Evolutionary conservation across 2,797 vertebrate species (phyloP), one percentile per base, ranked within the genome.

Genomic region (Rhodeus uyekii): DNA sequence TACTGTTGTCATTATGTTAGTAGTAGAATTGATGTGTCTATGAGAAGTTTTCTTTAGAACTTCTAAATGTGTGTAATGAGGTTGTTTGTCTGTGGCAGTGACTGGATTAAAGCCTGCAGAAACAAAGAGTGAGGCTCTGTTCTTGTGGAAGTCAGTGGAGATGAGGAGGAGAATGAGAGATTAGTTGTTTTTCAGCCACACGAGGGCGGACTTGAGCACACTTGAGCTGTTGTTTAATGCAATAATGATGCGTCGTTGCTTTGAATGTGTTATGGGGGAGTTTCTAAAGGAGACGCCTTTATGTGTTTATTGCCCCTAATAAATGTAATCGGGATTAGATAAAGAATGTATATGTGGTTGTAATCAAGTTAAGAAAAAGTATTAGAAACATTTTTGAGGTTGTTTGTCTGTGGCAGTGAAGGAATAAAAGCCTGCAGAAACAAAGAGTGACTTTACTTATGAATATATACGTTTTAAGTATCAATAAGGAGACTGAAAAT

Each of bases 121-220:
- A 24, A 36, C 32, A 60, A 4, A 65, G 19, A 27, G 5, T 18
- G 32, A n/a, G 29, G 8, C 42, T 75, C 27, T 18, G 16, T 24
- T 48, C 13, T 19, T 7, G n/a, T 39, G 16, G 8, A 53, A 73
- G 19, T 36, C n/a, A 39, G 73, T 19, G 3, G 44, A 24, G 32
- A 53, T n/a, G 48, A 74, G 22, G 29, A 72, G 18, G n/a, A 58
- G 22, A 55, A 27, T 12, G n/a, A 60, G 14, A 27, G 8, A 61
- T n/a, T n/a, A n/a, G n/a, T n/a, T n/a, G n/a, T 53, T 53, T 29
- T 50, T 7, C 1, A 5, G 2, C 65, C 78, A 71, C 78, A 34
- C 5, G 78, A 71, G 50, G 65, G 65, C 78, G 65, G 18, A 5
- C 16, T 58, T 55, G 64, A 68, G 48, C 48, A 67, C 39, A 48